A percentile compares a stretch with the other conserved stretches of the same genome.
Conservation (phyloP, 2,888 invertebrate species). For the Folsomia candida region DNA sequence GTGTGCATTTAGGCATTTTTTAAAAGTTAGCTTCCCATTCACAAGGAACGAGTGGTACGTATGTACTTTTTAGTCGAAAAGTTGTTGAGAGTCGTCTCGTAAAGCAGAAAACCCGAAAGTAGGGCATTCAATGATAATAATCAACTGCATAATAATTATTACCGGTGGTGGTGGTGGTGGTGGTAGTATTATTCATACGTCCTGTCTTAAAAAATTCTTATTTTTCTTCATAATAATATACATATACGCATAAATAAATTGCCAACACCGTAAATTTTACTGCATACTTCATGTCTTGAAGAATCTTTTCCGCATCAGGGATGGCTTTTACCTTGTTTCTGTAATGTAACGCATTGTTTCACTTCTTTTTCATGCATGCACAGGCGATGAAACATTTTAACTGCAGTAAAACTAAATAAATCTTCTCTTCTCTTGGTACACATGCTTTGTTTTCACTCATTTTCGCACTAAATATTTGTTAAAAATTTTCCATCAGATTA, state of each 20-base stretch:
- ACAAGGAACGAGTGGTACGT: too few relatives aligned
- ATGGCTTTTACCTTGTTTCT: neutral
- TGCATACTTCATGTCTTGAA: constrained; percentile 33
- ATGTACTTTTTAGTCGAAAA: too few relatives aligned
- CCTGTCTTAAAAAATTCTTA: too few relatives aligned
- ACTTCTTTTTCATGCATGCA: neutral
- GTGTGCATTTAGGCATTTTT: neutral
- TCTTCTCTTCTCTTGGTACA: too few relatives aligned
- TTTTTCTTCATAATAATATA: too few relatives aligned
- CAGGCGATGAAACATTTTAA: neutral
- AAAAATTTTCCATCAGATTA: too few relatives aligned
- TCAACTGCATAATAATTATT: constrained; percentile 4
- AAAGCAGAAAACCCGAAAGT: neutral
- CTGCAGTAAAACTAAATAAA: too few relatives aligned
- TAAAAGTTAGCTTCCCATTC: neutral
- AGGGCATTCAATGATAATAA: constrained; percentile 1
- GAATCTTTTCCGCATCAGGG: constrained; percentile 38
- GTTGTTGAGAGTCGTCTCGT: too few relatives aligned
- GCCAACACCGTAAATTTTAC: constrained; percentile 45
- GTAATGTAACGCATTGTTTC: neutral
- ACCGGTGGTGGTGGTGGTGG: neutral
- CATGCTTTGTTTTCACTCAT: constrained; percentile 8
- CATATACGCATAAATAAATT: constrained; percentile 38
- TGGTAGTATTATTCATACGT: neutral
- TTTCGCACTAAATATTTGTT: constrained; percentile 1